phyloP scores from a whole-genome alignment of 2,888 invertebrate species.

The Lumbricus terrestris region DNA sequence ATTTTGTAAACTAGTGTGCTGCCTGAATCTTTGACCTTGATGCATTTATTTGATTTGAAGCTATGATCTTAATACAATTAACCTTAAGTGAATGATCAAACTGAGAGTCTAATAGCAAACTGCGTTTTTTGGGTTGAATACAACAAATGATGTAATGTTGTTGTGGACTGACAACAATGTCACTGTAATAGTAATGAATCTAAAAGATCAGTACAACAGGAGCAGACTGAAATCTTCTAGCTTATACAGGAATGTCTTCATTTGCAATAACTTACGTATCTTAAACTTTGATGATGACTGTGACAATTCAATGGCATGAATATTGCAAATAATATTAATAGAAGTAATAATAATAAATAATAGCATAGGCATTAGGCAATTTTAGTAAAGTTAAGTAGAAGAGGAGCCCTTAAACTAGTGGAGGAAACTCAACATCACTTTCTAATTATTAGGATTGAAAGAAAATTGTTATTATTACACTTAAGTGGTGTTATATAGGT shows the following conservation, averaged over 20 bases:
- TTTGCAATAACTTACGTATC: background rate
- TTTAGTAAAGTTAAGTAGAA: background rate
- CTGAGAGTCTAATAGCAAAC: background rate
- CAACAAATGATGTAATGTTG: background rate
- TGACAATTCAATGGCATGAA: background rate
- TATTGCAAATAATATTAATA: background rate
- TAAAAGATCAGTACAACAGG: background rate
- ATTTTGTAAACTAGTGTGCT: background rate
- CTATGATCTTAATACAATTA: background rate
- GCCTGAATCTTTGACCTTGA: background rate
- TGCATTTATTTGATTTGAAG: background rate
- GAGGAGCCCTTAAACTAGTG: no score
- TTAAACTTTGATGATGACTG: background rate
- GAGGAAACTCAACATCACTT: background rate
- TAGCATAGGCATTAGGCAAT: background rate
- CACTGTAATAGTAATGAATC: background rate
- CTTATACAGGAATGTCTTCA: background rate
- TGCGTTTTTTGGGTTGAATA: background rate
- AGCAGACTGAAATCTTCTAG: background rate
- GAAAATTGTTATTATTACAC: background rate
- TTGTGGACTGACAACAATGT: background rate
- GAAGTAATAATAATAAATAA: background rate
- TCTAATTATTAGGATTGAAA: background rate
- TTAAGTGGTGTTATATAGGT: background rate
- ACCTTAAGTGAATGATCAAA: background rate